Base-by-base conservation (phyloP, 2,888 invertebrate genomes). In the Notocelia uddmanniana region DNA sequence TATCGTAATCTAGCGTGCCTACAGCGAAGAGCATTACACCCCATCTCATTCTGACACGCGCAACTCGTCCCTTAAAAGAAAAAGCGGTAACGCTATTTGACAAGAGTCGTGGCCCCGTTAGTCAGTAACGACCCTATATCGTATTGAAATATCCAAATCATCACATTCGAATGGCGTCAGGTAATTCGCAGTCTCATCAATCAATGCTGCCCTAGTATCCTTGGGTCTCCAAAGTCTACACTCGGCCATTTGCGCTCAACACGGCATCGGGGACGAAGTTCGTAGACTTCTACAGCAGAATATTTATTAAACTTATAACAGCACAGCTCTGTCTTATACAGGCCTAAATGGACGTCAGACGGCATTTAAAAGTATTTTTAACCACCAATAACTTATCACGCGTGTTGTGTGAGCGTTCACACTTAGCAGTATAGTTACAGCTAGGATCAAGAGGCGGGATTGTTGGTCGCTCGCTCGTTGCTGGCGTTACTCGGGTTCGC, bases 381-480 rank as follows among this genome's bases (percentile, higher is more conserved):
- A 21, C 59, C 15, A n/a, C 59, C 41, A n/a, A 59, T 37, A n/a
- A 45, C 15, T 26, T n/a, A 55, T 55, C 55, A 55, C 55, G 45
- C 45, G 45, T 41, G 41, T n/a, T n/a, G 45, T 45, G 45, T n/a
- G 45, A 45, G n/a, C 45, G 45, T 15, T 45, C n/a, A 45, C 45
- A 45, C 45, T n/a, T 45, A 45, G n/a, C 45, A n/a, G 41, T 8
- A 37, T n/a, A 45, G 52, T n/a, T 45, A 52, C n/a, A 50, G n/a
- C 18, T 50, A 67, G 8, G 37, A 57, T 55, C 78, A 81, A 70
- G 80, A 81, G 10, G 74, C 57, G n/a, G 74, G 69, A 15, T 62
- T 66, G 37, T 71, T 59, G 21, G 66, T 21, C 58, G 71, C 31
- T 50, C 67, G 41, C 74, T 63, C 6, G 50, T 45, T 8, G 45